phyloP scores from a whole-genome alignment of 2,797 vertebrate genomes.

The Avahi laniger region DNA sequence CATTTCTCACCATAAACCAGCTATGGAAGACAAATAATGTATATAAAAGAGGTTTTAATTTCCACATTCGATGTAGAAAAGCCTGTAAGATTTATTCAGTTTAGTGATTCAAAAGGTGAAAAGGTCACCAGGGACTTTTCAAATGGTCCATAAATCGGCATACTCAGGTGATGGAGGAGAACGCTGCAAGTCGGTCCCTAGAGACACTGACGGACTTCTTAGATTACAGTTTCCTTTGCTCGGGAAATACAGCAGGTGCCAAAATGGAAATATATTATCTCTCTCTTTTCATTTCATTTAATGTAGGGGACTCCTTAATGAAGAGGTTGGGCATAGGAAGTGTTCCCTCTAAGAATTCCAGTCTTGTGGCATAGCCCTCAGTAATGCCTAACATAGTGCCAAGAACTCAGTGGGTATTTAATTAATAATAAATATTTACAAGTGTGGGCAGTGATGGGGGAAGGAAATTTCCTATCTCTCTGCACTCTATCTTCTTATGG shows the following conservation, averaged over 20 bases:
- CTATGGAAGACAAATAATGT: background rate
- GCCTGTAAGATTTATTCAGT: background rate
- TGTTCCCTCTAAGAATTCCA: background rate
- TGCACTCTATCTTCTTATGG: background rate
- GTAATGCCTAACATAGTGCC: background rate
- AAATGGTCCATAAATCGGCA: background rate
- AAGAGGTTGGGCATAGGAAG: background rate
- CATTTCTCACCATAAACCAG: background rate
- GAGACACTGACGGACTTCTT: background rate
- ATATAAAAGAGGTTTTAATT: background rate
- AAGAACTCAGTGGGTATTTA: background rate
- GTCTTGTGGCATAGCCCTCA: background rate
- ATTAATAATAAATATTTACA: background rate
- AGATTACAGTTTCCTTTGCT: background rate
- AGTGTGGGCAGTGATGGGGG: background rate
- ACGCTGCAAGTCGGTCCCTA: background rate
- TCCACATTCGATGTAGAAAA: background rate
- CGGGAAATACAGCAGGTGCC: background rate
- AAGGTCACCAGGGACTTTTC: background rate
- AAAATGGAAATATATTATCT: background rate
- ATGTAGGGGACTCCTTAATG: background rate
- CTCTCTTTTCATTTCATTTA: background rate
- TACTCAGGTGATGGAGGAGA: background rate
- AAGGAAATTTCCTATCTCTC: background rate
- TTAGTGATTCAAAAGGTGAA: constrained; percentile 1